Percentiles rank a stretch among this genome's conserved stretches.
Evolutionary conservation across 64 coral and sea anemone species (phyloP).

Genomic region (Montipora foliosa): DNA sequence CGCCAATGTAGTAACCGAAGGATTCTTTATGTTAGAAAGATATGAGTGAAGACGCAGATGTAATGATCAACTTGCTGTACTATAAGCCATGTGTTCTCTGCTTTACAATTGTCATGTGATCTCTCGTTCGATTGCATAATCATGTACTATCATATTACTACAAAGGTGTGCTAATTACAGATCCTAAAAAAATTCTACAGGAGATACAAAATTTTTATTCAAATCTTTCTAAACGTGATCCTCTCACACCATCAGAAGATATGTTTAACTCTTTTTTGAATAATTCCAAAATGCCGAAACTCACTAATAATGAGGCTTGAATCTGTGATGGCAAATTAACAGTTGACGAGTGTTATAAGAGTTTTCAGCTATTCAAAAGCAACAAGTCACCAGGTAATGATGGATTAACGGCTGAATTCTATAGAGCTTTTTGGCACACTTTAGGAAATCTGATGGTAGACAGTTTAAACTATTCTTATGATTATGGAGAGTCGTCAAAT

Average conservation of each 20-base stretch:
- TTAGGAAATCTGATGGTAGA: background rate
- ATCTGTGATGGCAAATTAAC: background rate
- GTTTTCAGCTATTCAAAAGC: background rate
- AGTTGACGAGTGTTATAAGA: background rate
- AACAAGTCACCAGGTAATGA: background rate
- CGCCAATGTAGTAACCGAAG: background rate
- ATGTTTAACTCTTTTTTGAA: background rate
- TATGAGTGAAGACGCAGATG: background rate
- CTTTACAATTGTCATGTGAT: too few species aligned
- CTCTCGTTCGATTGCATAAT: background rate
- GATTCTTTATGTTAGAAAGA: background rate
- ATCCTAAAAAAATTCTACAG: background rate
- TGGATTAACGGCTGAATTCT: background rate
- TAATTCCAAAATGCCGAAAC: background rate
- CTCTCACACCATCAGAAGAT: background rate
- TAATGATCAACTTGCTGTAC: background rate
- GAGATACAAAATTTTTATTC: slow-evolving; percentile 1
- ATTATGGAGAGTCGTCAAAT: background rate
- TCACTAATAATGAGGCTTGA: background rate
- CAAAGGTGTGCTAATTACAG: background rate
- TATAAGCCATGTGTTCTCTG: background rate
- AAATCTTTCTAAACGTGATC: background rate
- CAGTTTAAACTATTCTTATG: background rate
- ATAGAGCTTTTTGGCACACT: background rate
- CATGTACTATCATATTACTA: background rate